These are phyloP conservation scores for Gopherus flavomarginatus DNA, from an alignment of 2,113 vertebrate species.

Conservation along the genomic window DNA sequence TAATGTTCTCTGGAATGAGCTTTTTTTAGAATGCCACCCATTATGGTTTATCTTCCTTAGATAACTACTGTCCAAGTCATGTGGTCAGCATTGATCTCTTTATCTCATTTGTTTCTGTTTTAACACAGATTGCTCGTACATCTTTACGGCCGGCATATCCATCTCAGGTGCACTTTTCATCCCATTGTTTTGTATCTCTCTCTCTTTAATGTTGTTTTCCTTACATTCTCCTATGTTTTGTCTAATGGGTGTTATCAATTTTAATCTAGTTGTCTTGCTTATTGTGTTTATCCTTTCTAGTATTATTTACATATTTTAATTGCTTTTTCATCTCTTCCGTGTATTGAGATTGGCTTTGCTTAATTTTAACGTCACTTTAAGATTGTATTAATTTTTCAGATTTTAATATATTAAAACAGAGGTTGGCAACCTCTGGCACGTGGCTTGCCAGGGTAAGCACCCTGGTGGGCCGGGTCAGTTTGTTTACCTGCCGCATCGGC, in stretches of 20 bases:
- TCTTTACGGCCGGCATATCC: slow-evolving; percentile 80
- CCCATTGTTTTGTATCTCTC: slow-evolving; percentile 66
- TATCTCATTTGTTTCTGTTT: slow-evolving; percentile 75
- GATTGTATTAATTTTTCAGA: slow-evolving; percentile 24
- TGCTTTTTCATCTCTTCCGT: slow-evolving; percentile 55
- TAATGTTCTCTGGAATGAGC: not conserved
- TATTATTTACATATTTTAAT: slow-evolving; percentile 45
- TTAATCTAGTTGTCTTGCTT: not conserved
- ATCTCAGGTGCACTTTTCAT: slow-evolving; percentile 85
- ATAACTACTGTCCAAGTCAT: slow-evolving; percentile 52
- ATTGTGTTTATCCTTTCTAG: slow-evolving; percentile 40
- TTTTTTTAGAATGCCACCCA: slow-evolving; percentile 9
- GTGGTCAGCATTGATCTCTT: slow-evolving; percentile 68
- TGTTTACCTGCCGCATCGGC: too few species aligned
- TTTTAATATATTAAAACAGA: not conserved
- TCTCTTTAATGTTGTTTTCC: slow-evolving; percentile 28
- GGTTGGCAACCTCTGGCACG: too few species aligned
- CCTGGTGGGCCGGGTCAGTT: too few species aligned
- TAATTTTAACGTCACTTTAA: slow-evolving; percentile 35
- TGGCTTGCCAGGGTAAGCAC: too few species aligned
- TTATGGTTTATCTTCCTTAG: slow-evolving; percentile 18
- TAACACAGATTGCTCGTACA: slow-evolving; percentile 85
- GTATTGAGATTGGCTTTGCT: slow-evolving; percentile 46
- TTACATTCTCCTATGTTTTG: slow-evolving; percentile 9
- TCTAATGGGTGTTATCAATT: not conserved